Base-by-base conservation (phyloP, 2,888 invertebrate species). In the Cynaeus angustus region DNA sequence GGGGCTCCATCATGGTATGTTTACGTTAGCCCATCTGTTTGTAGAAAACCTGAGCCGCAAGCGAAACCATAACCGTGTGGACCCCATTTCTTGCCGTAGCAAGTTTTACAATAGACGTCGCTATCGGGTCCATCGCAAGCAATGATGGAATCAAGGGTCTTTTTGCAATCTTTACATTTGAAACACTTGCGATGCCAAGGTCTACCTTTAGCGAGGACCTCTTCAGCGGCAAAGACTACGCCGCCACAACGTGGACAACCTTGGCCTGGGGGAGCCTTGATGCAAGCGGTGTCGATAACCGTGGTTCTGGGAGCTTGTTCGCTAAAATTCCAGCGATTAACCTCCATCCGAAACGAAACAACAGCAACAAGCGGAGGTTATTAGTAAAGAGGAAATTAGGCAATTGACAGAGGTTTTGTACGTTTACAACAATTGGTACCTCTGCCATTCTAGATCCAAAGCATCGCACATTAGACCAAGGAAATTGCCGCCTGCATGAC, bases 41-140 rank as follows among this genome's bases (percentile, higher is more conserved):
- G 95, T 77, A 97, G 89, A 88, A 96, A 96, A 75, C 97, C 97
- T 76, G 96, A 96, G 70, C 97, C 97, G 83, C 95, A 95, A 74
- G 97, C 97, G 84, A 96, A 97, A 68, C 97, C 97, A 83, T 97
- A 97, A 71, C 96, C 96, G 85, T 98, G 98, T 61, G 98, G 98
- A 80, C 98, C 98, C 93, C 94, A 98, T 86, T 96, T 97, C 87
- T 97, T 96, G 81, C 97, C 97, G 85, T 99, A 98, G 87, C 98
- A 99, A 81, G 95, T 95, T 87, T 96, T 97, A 88, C 98, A 98
- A 87, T 96, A 98, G 72, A 98, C 93, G 78, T 97, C 95, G 72
- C 90, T 90, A 81, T 97, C 95, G 61, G 98, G 98, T 50, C 95
- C 96, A 83, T 98, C 97, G 82, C 97, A 96, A 77, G 97, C 97